Percentiles rank a stretch among this genome's conserved stretches.
phyloP scores from a whole-genome alignment of 2,113 vertebrate genomes.

The Callipepla californica region DNA sequence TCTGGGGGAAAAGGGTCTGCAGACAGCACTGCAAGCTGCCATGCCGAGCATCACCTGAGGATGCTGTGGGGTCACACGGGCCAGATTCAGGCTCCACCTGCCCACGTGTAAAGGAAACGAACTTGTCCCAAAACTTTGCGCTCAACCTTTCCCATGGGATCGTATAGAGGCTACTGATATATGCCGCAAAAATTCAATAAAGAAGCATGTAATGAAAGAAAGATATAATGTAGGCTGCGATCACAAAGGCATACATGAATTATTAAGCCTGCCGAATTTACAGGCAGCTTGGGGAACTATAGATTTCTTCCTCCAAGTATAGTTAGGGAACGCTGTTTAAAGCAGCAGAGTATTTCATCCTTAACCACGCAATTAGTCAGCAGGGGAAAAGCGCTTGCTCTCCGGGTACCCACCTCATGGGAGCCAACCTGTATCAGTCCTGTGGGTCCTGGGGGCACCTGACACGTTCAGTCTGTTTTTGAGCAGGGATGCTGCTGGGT shows the following conservation, averaged over 20 bases:
- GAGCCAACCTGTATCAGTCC: accelerated
- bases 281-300: slow-evolving; percentile 38
- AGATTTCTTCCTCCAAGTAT: slow-evolving; percentile 16
- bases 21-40: background rate
- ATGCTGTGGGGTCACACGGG: background rate
- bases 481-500: background rate
- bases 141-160: slow-evolving; percentile 55
- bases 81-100: background rate
- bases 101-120: slow-evolving; percentile 54
- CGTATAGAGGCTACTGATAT: slow-evolving; percentile 18
- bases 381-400: background rate
- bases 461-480: background rate
- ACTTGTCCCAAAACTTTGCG: slow-evolving; percentile 44
- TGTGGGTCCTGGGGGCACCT: background rate
- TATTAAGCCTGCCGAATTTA: slow-evolving; percentile 61
- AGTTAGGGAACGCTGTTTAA: slow-evolving; percentile 25
- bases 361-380: slow-evolving; percentile 54
- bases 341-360: slow-evolving; percentile 63
- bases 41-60: background rate
- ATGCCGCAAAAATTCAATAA: slow-evolving; percentile 55
- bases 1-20: background rate
- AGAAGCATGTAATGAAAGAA: slow-evolving; percentile 63
- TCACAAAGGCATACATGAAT: slow-evolving; percentile 50
- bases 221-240: slow-evolving; percentile 16
- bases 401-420: background rate